Evolutionary conservation across 2,113 vertebrate species (phyloP), one percentile per base, ranked within the genome.

Genomic region (Etheostoma spectabile): DNA sequence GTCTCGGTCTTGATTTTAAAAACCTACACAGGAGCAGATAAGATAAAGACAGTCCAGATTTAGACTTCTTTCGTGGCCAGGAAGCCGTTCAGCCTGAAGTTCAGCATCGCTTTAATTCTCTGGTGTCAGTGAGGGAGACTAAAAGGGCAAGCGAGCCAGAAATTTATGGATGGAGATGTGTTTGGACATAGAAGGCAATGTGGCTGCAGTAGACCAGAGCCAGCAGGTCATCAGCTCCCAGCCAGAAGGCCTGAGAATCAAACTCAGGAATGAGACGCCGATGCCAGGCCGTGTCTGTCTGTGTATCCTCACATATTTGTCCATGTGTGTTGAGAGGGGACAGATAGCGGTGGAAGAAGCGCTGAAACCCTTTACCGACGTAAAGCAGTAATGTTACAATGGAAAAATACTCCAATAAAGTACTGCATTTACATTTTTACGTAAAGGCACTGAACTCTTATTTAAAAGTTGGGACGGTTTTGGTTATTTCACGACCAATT

Each of bases 141-240:
- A 60, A 79, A 15, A 64, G 56, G 71, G 11, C 19, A 48, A 63
- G 0, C 33, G 30, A 56, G 60, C 77, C 77, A 72, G 48, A 71
- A 71, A 70, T 79, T 75, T 69, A 30, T 59, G 59, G 82, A 81
- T 27, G 74, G 52, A 77, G 30, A 35, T 22, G 75, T 2, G 63
- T 83, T 81, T 88, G 81, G 78, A 81, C 74, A 63, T 75, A 84
- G 81, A 86, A 80, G 74, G 80, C 52, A 70, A 77, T 48, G 76
- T 35, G 70, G 53, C 71, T 79, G 74, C 73, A 46, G 21, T 55
- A 67, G 75, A 67, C 49, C 76, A 68, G 72, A 80, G 67, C 66
- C 71, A 45, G 79, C 77, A 63, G 85, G 82, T 85, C 88, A 71
- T 80, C 73, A 53, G 75, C 67, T 80, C 57, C 13, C 64, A 73